Evolutionary conservation across 2,797 vertebrate genomes (phyloP), one percentile per base, ranked within the genome.

Genomic region (Bucorvus abyssinicus): DNA sequence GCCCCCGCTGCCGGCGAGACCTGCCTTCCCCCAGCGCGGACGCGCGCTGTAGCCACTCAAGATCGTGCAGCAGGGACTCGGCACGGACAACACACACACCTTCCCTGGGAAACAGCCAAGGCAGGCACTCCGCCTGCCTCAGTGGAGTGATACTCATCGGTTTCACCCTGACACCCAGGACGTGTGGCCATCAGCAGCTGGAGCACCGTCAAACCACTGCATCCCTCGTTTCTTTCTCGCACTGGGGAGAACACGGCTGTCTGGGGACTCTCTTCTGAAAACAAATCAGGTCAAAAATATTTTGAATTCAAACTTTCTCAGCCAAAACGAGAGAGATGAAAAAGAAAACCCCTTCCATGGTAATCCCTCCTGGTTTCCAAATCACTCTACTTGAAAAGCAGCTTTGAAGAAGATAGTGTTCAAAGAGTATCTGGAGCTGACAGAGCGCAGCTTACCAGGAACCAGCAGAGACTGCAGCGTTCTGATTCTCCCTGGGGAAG

Each of bases 271-370:
- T 56, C 18, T 52, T n/a, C 45, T 40, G 64, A 74, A 93, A 94
- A 89, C 69, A 81, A 94, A 86, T 78, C n/a, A 21, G 36, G 65
- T 86, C 86, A 40, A 88, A 95, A 96, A 91, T 73, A 88, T 88
- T 81, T 64, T 81, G 61, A 95, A 88, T 67, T 73, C 69, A 49
- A 92, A 78, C 57, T 68, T 92, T 47, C 32, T 55, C 69, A 64
- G 40, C 30, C 65, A 84, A 88, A 91, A 86, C 9, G 57, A 92
- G n/a, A 60, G 42, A 44, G 14, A 42, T 4, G 47, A 65, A 81
- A 71, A 56, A 32, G 30, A 30, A 23, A 42, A 10, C 10, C 38
- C n/a, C 47, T 34, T 53, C 38, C 3, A 6, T 6, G 20, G 30
- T 83, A 87, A 86, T 81, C 42, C 22, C 47, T 42, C 38, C 69